Base-by-base conservation (phyloP, 2,113 vertebrate species). In the Typhlomys cinereus region DNA sequence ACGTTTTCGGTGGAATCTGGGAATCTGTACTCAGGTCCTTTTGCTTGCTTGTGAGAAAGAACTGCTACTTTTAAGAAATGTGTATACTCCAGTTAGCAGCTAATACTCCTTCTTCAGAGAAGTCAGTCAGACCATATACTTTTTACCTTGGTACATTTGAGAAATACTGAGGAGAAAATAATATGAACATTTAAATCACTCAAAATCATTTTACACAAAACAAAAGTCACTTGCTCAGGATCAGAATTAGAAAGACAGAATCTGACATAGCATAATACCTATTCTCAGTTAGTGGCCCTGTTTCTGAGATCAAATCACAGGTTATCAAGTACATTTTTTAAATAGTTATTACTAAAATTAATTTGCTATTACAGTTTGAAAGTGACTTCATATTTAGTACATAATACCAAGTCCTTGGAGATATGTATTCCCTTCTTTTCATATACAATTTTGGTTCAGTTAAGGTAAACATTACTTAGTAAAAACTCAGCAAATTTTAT, bases 131-230 rank as follows among this genome's bases (percentile, higher is more conserved):
- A 85, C 1, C 7, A 88, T 86, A 86, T 31, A 69, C 4, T 61
- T 75, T 90, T 89, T 82, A 69, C 78, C 39, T 48, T 73, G 50
- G 50, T 31, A 71, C 25, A 81, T 6, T 59, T 46, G 39, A 86
- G 52, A 75, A 64, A 83, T 66, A 61, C 39, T 91, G n/a, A 67
- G 90, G 17, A 83, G 5, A 94, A 96, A 86, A 92, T 75, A 89
- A 29, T 34, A 20, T 1, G 44, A 59, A 17, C 29, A 81, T 86
- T 94, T n/a, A 71, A 92, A 79, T 91, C 25, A 90, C 21, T 61
- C 67, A 79, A 54, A 92, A 81, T 67, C 78, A 86, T 54, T 84
- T 91, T 76, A 74, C 1, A 75, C 8, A 27, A 34, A 36, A 57
- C 12, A 85, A n/a, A 90, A 95, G 39, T 64, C 20, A 86, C 74